Evolutionary conservation across 2,888 invertebrate genomes (phyloP).

Genomic region (Apeira syringaria): DNA sequence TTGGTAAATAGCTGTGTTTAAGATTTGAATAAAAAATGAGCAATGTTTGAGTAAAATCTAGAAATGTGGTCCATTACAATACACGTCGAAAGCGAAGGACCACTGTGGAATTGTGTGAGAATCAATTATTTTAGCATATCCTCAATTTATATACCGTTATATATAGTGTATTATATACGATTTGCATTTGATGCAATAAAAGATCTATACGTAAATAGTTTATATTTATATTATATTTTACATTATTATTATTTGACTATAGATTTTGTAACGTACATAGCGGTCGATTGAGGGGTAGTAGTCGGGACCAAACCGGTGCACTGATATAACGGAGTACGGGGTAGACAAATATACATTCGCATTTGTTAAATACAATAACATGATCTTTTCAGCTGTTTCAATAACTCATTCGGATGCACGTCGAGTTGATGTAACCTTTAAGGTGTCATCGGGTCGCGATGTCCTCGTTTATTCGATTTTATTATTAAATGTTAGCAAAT

Average conservation of each 20-base stretch:
- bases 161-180: slow-evolving; percentile 45
- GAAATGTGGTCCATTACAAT: slow-evolving; percentile 10
- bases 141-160: slow-evolving; percentile 54
- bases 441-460: slow-evolving; percentile 42
- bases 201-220: slow-evolving; percentile 68
- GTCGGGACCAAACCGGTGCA: slow-evolving; percentile 81
- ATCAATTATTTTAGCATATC: slow-evolving; percentile 78
- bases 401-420: slow-evolving; percentile 44
- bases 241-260: slow-evolving; percentile 35
- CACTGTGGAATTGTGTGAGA: slow-evolving; percentile 40
- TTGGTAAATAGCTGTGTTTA: slow-evolving; percentile 27
- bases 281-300: slow-evolving; percentile 24
- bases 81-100: slow-evolving; percentile 36
- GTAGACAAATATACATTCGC: slow-evolving; percentile 48
- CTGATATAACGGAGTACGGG: slow-evolving; percentile 55
- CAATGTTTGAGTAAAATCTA: slow-evolving; percentile 8
- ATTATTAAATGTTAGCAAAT: slow-evolving; percentile 30
- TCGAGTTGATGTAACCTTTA: slow-evolving; percentile 29
- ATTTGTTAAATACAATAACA: slow-evolving; percentile 40
- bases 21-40: slow-evolving; percentile 2
- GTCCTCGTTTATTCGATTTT: slow-evolving; percentile 28
- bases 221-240: slow-evolving; percentile 44
- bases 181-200: slow-evolving; percentile 70
- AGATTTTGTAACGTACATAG: slow-evolving; percentile 22
- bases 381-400: slow-evolving; percentile 56